Conservation (phyloP, 2,888 invertebrate species). For the Sesia apiformis region DNA sequence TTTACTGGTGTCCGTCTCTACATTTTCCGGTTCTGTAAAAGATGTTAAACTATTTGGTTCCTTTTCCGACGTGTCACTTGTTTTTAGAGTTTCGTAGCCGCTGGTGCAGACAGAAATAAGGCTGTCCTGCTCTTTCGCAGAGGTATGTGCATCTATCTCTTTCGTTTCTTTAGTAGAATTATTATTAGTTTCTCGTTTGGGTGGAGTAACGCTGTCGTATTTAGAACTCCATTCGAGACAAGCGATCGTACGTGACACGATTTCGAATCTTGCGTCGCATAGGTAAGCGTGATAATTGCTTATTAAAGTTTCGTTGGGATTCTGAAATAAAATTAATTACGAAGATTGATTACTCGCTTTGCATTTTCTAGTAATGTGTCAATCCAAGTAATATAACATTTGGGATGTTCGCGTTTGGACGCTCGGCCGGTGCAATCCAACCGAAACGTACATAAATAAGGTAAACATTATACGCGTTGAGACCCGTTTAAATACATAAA, state of each 20-base stretch:
- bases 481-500: no score
- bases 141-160: slow-evolving; percentile 34
- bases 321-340: slow-evolving; percentile 28
- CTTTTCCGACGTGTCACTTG: slow-evolving; percentile 43
- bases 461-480: no score
- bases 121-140: slow-evolving; percentile 54
- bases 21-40: slow-evolving; percentile 28
- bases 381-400: no score
- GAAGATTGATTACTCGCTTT: no score
- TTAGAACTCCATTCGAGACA: slow-evolving; percentile 86
- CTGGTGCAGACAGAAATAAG: slow-evolving; percentile 57
- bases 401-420: no score
- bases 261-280: slow-evolving; percentile 86
- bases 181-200: slow-evolving; percentile 52
- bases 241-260: slow-evolving; percentile 82
- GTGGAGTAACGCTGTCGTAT: slow-evolving; percentile 78
- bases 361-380: no score
- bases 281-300: slow-evolving; percentile 91
- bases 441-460: no score
- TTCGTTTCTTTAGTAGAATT: slow-evolving; percentile 42
- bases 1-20: slow-evolving; percentile 8
- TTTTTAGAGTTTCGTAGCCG: slow-evolving; percentile 55
- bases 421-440: no score
- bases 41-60: slow-evolving; percentile 53
- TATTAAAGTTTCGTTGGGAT: slow-evolving; percentile 79